Conservation (phyloP, 2,888 invertebrate species). For the Hyposoter dolosus region DNA sequence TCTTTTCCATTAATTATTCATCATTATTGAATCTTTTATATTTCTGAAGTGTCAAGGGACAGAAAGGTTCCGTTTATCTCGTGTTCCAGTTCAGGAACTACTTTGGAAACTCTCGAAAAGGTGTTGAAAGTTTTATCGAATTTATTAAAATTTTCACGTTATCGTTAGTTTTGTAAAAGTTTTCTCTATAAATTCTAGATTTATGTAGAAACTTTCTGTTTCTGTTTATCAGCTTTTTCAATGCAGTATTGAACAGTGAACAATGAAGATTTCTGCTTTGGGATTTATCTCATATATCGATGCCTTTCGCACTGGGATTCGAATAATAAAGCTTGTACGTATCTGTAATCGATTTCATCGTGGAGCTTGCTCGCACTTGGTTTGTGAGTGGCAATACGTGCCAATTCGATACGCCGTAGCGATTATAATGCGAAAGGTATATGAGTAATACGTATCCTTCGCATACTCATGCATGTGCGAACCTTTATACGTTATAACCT, state of each 20-base stretch:
- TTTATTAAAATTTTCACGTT: background rate
- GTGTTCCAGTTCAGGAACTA: background rate
- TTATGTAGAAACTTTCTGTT: background rate
- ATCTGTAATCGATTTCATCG: conserved; percentile 32
- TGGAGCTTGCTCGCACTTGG: conserved; percentile 20
- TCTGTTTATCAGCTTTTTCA: background rate
- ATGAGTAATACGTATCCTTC: conserved; percentile 23
- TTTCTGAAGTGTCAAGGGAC: background rate
- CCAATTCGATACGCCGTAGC: conserved; percentile 43
- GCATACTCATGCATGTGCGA: background rate
- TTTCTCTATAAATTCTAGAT: background rate
- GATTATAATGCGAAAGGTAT: conserved; percentile 39
- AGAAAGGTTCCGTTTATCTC: background rate
- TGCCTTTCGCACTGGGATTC: conserved; percentile 5
- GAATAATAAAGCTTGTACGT: conserved; percentile 19
- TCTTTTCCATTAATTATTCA: conserved; percentile 11
- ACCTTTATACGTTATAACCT: conserved; percentile 14
- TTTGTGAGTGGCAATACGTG: conserved; percentile 44
- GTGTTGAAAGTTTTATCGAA: background rate
- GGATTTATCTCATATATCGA: background rate
- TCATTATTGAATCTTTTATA: background rate
- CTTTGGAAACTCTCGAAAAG: background rate
- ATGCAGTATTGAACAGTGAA: background rate
- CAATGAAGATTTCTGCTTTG: background rate
- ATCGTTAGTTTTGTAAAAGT: background rate